phyloP scores from a whole-genome alignment of 2,797 vertebrate species.

The Odontamblyopus rebecca region DNA sequence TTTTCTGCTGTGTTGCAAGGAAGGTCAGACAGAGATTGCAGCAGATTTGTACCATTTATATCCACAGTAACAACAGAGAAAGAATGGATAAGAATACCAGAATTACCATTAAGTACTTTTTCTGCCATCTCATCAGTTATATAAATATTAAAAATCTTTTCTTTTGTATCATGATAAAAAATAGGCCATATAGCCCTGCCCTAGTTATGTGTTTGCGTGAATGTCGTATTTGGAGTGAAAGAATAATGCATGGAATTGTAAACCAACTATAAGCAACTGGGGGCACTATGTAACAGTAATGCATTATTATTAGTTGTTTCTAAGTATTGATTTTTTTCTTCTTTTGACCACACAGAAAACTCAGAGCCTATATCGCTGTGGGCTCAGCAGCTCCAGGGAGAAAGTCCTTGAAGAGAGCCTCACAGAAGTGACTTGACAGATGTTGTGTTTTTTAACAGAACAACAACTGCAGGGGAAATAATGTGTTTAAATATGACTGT shows the following conservation, averaged over 20 bases:
- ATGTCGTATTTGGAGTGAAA: neutral
- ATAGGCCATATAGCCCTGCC: too few relatives aligned
- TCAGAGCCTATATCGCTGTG: neutral
- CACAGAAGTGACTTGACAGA: constrained; percentile 35
- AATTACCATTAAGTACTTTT: too few relatives aligned
- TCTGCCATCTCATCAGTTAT: too few relatives aligned
- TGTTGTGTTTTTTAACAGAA: constrained; percentile 21
- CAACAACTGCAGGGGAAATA: constrained; percentile 19
- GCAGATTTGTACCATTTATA: too few relatives aligned
- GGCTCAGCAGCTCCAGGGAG: constrained; percentile 37
- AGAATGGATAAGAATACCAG: too few relatives aligned
- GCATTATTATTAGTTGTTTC: neutral
- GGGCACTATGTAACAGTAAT: neutral
- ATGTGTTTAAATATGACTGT: constrained; percentile 23
- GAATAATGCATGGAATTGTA: neutral
- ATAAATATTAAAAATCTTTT: too few relatives aligned
- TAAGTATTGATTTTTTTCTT: neutral
- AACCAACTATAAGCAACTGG: neutral
- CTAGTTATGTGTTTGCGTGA: neutral
- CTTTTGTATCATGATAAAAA: too few relatives aligned
- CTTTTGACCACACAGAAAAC: neutral
- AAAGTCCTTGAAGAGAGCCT: constrained; percentile 28
- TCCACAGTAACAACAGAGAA: too few relatives aligned
- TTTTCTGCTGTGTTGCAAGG: too few relatives aligned
- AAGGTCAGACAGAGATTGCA: too few relatives aligned